Base-by-base conservation (phyloP, 2,888 invertebrate species). In the Zonitis immaculata region DNA sequence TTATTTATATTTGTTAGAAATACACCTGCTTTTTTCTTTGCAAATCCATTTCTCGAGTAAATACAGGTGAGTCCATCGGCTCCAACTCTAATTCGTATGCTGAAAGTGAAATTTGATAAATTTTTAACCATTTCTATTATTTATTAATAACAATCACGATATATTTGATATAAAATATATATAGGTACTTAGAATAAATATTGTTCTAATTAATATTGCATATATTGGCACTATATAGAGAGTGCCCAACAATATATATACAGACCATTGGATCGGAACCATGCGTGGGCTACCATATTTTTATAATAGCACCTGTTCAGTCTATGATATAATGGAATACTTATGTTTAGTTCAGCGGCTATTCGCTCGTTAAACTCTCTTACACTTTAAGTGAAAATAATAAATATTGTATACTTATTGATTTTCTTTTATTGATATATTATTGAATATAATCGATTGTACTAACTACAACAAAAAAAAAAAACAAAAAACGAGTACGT, bases 271-370 rank as follows among this genome's bases (percentile, higher is more conserved):
- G 60, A 68, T 68, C 70, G 71, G 70, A 70, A 72, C 72, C 66
- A 60, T 69, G 72, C 72, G 72, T 72, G 71, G 72, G 72, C 66
- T 64, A n/a, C n/a, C n/a, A n/a, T 59, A 71, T 70, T 72, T 72
- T 72, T 72, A 72, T 72, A 72, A 72, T 70, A 64, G 71, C 73
- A 72, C 73, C 71, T 72, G 73, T 72, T 71, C 66, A n/a, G n/a
- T 60, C 67, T 70, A 71, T 72, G 72, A 73, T 71, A 73, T 73
- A 73, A 72, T 72, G 73, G 71, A 72, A 71, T 71, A 70, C 68
- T 70, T 68, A 68, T 70, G 69, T 71, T 35, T 57, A 68, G 67
- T 65, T 66, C 69, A 62, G 65, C 65, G 62, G 64, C 68, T 67
- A 69, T 65, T 68, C 66, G 68, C 67, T 69, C 70, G 70, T 69